These are phyloP conservation scores for Ceratosolen solmsi DNA, from an alignment of 1,140 invertebrate species.

Conservation along the genomic window DNA sequence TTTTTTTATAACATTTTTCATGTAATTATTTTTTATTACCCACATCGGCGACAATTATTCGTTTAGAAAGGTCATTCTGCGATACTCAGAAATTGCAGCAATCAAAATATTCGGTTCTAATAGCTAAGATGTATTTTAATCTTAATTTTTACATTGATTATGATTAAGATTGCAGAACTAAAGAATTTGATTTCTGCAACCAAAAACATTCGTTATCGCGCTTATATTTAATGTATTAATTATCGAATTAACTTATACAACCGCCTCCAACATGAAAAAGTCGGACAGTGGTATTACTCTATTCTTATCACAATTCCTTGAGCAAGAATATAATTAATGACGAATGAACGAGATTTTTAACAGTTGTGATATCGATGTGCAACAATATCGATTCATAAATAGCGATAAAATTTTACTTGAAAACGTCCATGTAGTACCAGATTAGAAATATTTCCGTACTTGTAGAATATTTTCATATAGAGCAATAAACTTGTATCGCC, in stretches of 20 bases:
- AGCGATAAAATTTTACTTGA: too few relatives aligned
- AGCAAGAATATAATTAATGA: slow-evolving; percentile 9
- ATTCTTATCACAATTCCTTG: slow-evolving; percentile 17
- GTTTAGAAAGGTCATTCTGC: neutral
- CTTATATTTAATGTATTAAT: neutral
- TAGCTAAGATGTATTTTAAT: neutral
- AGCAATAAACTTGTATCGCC: too few relatives aligned
- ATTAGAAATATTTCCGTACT: too few relatives aligned
- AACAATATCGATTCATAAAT: too few relatives aligned
- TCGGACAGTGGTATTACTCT: neutral
- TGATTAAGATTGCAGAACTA: slow-evolving; percentile 12
- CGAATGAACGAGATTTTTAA: neutral
- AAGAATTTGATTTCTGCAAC: slow-evolving; percentile 9
- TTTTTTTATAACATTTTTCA: neutral
- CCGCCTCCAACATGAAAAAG: neutral
- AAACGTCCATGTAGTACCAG: too few relatives aligned
- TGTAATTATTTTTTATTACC: neutral
- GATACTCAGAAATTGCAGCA: slow-evolving; percentile 16
- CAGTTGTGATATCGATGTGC: too few relatives aligned
- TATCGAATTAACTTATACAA: neutral
- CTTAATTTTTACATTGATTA: neutral
- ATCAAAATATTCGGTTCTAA: slow-evolving; percentile 28
- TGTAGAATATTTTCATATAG: too few relatives aligned
- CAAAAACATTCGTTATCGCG: neutral
- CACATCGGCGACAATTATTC: neutral